Base-by-base conservation (phyloP, 2,888 invertebrate genomes). In the Pollenia angustigena region DNA sequence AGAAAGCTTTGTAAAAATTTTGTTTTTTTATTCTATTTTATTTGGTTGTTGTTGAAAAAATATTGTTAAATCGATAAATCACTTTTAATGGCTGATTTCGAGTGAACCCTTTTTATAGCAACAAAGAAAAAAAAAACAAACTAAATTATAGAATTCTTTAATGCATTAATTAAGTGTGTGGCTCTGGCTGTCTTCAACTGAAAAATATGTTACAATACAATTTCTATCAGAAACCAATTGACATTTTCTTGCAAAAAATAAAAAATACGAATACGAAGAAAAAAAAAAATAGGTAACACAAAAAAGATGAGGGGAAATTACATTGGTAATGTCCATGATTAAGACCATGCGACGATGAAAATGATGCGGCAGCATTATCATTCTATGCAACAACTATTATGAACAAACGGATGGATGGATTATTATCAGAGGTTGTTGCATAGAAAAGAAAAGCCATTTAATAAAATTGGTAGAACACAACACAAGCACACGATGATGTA, bases 91-190 rank as follows among this genome's bases (percentile, higher is more conserved):
- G 32, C 46, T 14, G 18, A 46, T 66, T 66, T 18, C 18, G 14
- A 23, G 6, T 23, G 48, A 66, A 66, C 54, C 54, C 52, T 66
- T 23, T 42, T 32, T 32, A 32, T 6, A 32, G 7, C 54, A 4
- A 18, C 10, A 16, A 23, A 58, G 40, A 78, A 56, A 32, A 54
- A 62, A 8, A 18, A 68, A 23, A n/a, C 42, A 58, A 56, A 44
- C 62, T 71, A 23, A 68, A 46, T 58, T 46, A 54, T 58, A 9
- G 46, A 74, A 58, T 60, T 69, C 18, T 64, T 69, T 32, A 76
- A 81, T 66, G 71, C 76, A 85, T 81, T 85, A 81, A 81, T 81
- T 85, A 76, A 76, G 58, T 80, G 74, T 62, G 54, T 75, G 56
- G 52, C 54, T 32, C 32, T 62, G 58, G 9, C 52, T 76, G 23